Evolutionary conservation across 2,113 vertebrate genomes (phyloP).

Genomic region (Sebastes fasciatus): DNA sequence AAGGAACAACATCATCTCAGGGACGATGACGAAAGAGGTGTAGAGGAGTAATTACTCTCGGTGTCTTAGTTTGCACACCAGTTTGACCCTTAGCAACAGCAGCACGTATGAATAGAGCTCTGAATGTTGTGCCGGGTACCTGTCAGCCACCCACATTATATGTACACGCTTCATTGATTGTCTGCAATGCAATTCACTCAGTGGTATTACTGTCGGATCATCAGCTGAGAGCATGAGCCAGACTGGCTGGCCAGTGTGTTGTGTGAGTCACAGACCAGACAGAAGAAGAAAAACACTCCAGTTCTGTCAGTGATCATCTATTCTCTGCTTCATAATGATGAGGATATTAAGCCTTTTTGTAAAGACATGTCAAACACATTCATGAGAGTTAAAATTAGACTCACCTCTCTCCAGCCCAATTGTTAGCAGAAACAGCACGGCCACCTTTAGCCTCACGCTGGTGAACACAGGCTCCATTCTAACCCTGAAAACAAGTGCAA

Average conservation of each 20-base stretch:
- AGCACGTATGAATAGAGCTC: neutral
- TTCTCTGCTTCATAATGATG: neutral
- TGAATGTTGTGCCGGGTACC: constrained; percentile 27
- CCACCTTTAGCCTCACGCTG: constrained; percentile 35
- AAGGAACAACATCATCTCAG: neutral
- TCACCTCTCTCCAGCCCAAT: constrained; percentile 75
- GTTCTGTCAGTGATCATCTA: neutral
- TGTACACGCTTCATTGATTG: constrained; percentile 28
- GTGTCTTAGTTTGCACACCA: constrained; percentile 3
- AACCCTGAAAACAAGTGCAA: constrained; percentile 32
- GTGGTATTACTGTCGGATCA: constrained; percentile 18
- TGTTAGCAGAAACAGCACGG: constrained; percentile 56
- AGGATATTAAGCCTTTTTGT: neutral
- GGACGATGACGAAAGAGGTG: constrained; percentile 21
- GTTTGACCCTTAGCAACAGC: constrained; percentile 25
- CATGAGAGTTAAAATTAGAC: constrained; percentile 25
- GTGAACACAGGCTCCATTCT: constrained; percentile 59
- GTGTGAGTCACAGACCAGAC: constrained; percentile 16
- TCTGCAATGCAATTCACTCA: constrained; percentile 22
- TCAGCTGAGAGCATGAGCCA: constrained; percentile 12
- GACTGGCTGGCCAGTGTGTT: neutral
- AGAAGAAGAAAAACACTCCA: neutral
- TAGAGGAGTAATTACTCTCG: neutral
- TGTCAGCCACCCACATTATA: constrained; percentile 20
- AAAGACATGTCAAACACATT: neutral